phyloP scores from a whole-genome alignment of 2,888 invertebrate genomes.

The Mythimna pallens region DNA sequence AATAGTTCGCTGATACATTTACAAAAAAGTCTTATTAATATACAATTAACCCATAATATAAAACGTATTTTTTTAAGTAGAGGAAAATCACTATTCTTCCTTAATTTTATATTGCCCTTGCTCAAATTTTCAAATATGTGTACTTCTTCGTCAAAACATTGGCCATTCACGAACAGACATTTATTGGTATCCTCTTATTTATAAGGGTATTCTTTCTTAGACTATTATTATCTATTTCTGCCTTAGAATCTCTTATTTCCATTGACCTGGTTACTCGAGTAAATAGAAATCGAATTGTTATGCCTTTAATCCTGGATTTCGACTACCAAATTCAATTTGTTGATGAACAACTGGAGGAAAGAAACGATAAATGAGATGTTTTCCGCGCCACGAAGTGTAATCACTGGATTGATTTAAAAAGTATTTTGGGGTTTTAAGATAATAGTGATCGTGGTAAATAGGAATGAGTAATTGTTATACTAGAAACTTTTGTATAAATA shows the following conservation, averaged over 20 bases:
- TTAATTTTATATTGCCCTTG: too few species aligned
- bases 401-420: constrained; percentile 35
- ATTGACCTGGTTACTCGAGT: constrained; percentile 21
- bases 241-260: constrained; percentile 8
- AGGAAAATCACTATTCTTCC: too few species aligned
- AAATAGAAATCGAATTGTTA: constrained; percentile 26
- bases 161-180: constrained; percentile 2
- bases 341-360: constrained; percentile 46
- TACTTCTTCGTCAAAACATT: neutral
- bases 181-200: neutral
- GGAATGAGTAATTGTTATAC: neutral
- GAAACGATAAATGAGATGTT: constrained; percentile 39
- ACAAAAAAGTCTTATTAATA: too few species aligned
- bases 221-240: constrained; percentile 1
- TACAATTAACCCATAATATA: too few species aligned
- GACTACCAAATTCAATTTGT: constrained; percentile 43
- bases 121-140: neutral
- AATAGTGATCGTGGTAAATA: constrained; percentile 3
- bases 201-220: neutral
- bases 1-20: too few species aligned
- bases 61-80: too few species aligned
- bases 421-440: constrained; percentile 43
- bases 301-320: constrained; percentile 26
- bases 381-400: constrained; percentile 20
- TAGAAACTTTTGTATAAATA: too few species aligned